phyloP scores from a whole-genome alignment of 2,888 invertebrate genomes.

The Diploptera punctata region DNA sequence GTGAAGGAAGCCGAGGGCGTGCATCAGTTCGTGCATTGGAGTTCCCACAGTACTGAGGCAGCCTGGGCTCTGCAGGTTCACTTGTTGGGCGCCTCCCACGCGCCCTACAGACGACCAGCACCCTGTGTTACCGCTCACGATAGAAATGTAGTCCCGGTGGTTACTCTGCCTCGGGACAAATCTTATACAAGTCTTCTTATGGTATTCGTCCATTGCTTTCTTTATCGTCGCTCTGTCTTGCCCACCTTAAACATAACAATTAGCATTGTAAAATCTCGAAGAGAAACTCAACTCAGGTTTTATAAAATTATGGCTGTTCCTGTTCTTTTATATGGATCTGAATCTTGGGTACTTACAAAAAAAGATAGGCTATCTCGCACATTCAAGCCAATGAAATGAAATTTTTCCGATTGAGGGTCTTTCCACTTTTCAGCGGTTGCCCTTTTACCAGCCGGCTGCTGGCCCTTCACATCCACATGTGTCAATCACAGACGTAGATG shows the following conservation, averaged over 20 bases:
- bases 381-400: too few species aligned
- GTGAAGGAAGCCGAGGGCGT: conserved; percentile 80
- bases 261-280: too few species aligned
- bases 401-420: too few species aligned
- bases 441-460: too few species aligned
- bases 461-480: too few species aligned
- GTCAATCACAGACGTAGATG: too few species aligned
- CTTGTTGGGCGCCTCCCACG: conserved; percentile 64
- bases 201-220: conserved; percentile 76
- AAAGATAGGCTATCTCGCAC: too few species aligned
- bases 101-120: conserved; percentile 85
- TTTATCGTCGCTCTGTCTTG: conserved; percentile 67
- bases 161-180: conserved; percentile 68
- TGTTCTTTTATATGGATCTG: too few species aligned
- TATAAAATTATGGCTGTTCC: too few species aligned
- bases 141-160: conserved; percentile 72
- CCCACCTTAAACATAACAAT: background rate
- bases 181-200: conserved; percentile 74
- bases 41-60: conserved; percentile 77
- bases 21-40: conserved; percentile 79
- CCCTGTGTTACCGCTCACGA: conserved; percentile 72
- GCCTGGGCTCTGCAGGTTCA: conserved; percentile 69
- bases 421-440: too few species aligned
- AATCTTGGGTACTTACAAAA: too few species aligned
- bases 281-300: too few species aligned